phyloP scores from a whole-genome alignment of 2,888 invertebrate species.

The Eristalis tenax region DNA sequence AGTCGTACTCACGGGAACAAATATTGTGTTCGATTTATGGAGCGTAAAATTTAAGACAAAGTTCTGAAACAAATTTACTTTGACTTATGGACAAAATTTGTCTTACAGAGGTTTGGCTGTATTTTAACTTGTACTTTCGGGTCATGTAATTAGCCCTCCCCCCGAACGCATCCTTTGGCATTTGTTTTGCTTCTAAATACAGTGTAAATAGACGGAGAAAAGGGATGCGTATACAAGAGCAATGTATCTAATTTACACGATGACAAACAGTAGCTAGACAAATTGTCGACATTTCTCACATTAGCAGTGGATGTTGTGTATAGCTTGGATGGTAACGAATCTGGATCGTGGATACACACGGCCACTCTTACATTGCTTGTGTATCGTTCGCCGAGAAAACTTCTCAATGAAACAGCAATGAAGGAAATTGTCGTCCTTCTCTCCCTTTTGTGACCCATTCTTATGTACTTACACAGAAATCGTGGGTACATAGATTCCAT shows the following conservation, averaged over 20 bases:
- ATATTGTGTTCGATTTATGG: no score
- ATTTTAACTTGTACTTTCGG: background rate
- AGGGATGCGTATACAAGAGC: slow-evolving; percentile 30
- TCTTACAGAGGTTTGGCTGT: no score
- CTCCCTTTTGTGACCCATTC: background rate
- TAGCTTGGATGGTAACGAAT: background rate
- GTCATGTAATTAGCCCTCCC: slow-evolving; percentile 15
- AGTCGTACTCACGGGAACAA: no score
- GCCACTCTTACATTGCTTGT: background rate
- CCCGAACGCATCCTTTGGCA: background rate
- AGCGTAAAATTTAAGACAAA: no score
- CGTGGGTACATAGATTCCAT: background rate
- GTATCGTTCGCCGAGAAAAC: slow-evolving; percentile 13
- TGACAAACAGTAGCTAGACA: slow-evolving; percentile 58
- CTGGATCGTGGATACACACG: background rate
- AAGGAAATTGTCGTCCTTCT: slow-evolving; percentile 2
- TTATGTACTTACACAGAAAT: background rate
- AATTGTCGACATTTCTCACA: slow-evolving; percentile 48
- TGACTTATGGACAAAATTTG: no score
- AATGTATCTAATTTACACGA: slow-evolving; percentile 54
- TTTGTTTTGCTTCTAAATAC: slow-evolving; percentile 17
- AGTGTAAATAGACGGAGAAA: slow-evolving; percentile 18
- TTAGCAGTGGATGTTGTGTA: background rate
- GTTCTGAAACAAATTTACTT: no score
- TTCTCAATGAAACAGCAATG: slow-evolving; percentile 45